phyloP scores from a whole-genome alignment of 2,113 vertebrate genomes.

The crab-eating macaque (Macaca fascicularis) region DNA sequence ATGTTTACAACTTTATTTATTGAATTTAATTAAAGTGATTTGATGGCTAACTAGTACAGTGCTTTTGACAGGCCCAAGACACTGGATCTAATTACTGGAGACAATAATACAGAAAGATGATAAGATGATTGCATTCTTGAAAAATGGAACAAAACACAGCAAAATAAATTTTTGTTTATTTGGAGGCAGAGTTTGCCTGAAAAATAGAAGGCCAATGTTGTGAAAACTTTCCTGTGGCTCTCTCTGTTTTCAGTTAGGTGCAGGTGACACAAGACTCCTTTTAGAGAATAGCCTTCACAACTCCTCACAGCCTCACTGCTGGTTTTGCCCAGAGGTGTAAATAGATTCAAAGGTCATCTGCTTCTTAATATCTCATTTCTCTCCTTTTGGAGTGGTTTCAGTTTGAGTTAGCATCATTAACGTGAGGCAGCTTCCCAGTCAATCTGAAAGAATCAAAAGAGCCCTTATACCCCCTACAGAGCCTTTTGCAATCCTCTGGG shows the following conservation, averaged over 20 bases:
- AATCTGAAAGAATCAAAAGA: slow-evolving; percentile 64
- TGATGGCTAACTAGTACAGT: slow-evolving; percentile 41
- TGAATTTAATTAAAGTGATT: slow-evolving; percentile 65
- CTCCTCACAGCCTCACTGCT: slow-evolving; percentile 50
- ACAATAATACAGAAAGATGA: slow-evolving; percentile 14
- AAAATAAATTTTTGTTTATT: slow-evolving; percentile 42
- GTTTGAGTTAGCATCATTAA: slow-evolving; percentile 48
- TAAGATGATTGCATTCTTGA: slow-evolving; percentile 24
- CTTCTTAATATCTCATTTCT: slow-evolving; percentile 60
- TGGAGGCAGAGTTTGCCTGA: slow-evolving; percentile 26
- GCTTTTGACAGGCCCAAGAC: background rate
- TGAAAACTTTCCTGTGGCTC: slow-evolving; percentile 59
- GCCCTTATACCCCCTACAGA: background rate
- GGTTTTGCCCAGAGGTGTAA: slow-evolving; percentile 68
- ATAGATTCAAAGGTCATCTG: slow-evolving; percentile 78
- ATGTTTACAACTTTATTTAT: slow-evolving; percentile 66
- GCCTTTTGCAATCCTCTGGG: slow-evolving; percentile 46
- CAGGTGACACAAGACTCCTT: background rate
- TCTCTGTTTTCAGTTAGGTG: slow-evolving; percentile 58
- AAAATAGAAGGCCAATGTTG: background rate
- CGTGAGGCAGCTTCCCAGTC: slow-evolving; percentile 54
- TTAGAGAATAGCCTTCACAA: slow-evolving; percentile 51
- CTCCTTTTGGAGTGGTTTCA: slow-evolving; percentile 52
- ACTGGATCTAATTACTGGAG: slow-evolving; percentile 1
- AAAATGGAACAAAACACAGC: slow-evolving; percentile 52